phyloP scores from a whole-genome alignment of 2,888 invertebrate genomes.

The Argyra leucocephala region DNA sequence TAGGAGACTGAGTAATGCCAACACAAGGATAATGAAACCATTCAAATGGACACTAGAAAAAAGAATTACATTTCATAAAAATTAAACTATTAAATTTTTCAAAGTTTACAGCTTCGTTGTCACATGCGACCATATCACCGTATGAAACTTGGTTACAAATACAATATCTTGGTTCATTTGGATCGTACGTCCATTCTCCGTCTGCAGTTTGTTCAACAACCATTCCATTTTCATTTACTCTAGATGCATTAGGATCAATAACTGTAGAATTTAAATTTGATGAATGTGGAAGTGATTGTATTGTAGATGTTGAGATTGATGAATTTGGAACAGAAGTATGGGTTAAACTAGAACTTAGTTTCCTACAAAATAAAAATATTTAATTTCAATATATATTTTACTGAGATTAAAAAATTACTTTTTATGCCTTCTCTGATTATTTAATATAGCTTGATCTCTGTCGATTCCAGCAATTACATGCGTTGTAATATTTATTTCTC shows the following conservation, averaged over 20 bases:
- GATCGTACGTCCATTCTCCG: conserved; percentile 86
- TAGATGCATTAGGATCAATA: conserved; percentile 3
- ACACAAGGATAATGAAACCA: conserved; percentile 99
- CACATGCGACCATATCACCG: conserved; percentile 98
- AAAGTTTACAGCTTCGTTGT: conserved; percentile 81
- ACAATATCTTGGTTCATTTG: conserved; percentile 93
- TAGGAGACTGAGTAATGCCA: conserved; percentile 88
- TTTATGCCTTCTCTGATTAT: conserved; percentile 55
- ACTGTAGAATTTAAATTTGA: neutral
- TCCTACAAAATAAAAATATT: conserved; percentile 25
- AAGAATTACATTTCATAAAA: conserved; percentile 11
- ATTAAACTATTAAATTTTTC: conserved; percentile 8
- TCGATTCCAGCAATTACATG: conserved; percentile 64
- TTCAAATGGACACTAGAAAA: conserved; percentile 83
- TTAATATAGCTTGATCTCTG: conserved; percentile 46
- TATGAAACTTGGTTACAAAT: conserved; percentile 95
- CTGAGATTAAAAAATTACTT: no score
- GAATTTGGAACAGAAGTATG: conserved; percentile 33
- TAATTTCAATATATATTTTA: neutral
- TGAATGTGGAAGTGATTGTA: conserved; percentile 31
- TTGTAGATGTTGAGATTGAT: conserved; percentile 33
- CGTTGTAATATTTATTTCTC: conserved; percentile 61
- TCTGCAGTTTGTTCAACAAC: conserved; percentile 46
- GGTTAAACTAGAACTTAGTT: conserved; percentile 28
- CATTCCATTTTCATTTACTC: conserved; percentile 35